Base-by-base conservation (phyloP, 2,113 vertebrate species). In the Siniperca knerii region DNA sequence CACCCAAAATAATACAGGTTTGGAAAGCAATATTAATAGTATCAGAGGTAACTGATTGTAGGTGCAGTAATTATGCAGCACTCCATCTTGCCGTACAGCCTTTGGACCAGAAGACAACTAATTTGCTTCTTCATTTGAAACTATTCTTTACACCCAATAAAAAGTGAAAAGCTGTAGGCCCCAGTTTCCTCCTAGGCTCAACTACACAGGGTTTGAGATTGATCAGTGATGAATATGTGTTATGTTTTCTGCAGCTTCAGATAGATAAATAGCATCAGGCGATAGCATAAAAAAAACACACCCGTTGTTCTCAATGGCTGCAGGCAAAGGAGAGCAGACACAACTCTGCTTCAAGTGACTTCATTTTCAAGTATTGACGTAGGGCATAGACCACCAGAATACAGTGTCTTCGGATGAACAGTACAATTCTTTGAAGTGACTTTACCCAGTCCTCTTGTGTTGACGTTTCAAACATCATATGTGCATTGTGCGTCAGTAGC, bases 311-410 rank as follows among this genome's bases (percentile, higher is more conserved):
- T 81, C 40, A 57, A 16, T 1, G 29, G 64, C 79, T 85, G 66
- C 23, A 60, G 73, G 77, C 60, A 67, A 65, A 77, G 40, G 68
- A 44, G 57, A 54, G 25, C 42, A 64, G 52, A 77, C 60, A 77
- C 60, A 9, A 18, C 8, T 2, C 33, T 57, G 58, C 57, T 79
- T 69, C 35, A 69, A 48, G 8, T 4, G n/a, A 68, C 25, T 57
- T 74, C 8, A 46, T 61, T 62, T 37, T 40, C 21, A 37, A 70
- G 55, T 42, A 70, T 0, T 69, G 57, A 77, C 16, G 12, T 4
- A 55, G 25, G n/a, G 33, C 44, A 55, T 21, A 16, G 0, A 50
- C 2, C 42, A 46, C 3, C 35, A 16, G 1, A 37, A 70, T 4
- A 29, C 40, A 54, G 6, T 5, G 18, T 13, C 50, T 57, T 44